Evolutionary conservation across 1,140 invertebrate species (phyloP), one percentile per base, ranked within the genome.

Genomic region (Armadillidium nasatum): DNA sequence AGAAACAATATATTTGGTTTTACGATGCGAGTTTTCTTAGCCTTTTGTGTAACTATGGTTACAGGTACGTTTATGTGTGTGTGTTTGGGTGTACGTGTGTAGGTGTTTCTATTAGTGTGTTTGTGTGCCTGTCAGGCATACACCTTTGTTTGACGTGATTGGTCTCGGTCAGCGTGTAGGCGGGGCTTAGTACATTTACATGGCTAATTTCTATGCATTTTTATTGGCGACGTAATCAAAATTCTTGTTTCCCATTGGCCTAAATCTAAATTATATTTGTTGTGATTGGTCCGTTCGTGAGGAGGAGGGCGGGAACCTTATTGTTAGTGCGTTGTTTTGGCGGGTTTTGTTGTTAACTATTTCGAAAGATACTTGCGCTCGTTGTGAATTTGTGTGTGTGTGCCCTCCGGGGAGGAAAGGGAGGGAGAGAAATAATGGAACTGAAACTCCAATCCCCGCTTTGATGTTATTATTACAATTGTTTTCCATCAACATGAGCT

Each of bases 401-500:
- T 15, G 13, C 10, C 46, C 72, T 69, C 72, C 13, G 43, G 74
- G 72, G 76, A 72, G 60, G 45, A 54, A 74, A 44, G 22, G 66
- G 74, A 71, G 60, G 68, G 72, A 72, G 43, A 46, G 71, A 77
- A 73, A 77, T 73, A 72, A 72, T 77, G 71, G 72, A 73, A 50
- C 72, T 66, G n/a, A 77, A 21, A 70, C 44, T 77, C 44, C 67
- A 70, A 77, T 74, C 70, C 73, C 54, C 19, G 33, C 71, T 76
- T 75, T 75, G 73, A 72, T 78, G 70, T 76, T 72, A 72, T 75
- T 72, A 70, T 78, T 76, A 76, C 74, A 76, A 76, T 76, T 76
- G 69, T 77, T 79, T 46, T 71, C 74, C 71, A 69, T 82, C 81
- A 84, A 80, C 83, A 60, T 60, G 50, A 60, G 50, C 50, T 60